Base-by-base conservation (phyloP, 2,113 vertebrate species). In the Tonatia bakeri region DNA sequence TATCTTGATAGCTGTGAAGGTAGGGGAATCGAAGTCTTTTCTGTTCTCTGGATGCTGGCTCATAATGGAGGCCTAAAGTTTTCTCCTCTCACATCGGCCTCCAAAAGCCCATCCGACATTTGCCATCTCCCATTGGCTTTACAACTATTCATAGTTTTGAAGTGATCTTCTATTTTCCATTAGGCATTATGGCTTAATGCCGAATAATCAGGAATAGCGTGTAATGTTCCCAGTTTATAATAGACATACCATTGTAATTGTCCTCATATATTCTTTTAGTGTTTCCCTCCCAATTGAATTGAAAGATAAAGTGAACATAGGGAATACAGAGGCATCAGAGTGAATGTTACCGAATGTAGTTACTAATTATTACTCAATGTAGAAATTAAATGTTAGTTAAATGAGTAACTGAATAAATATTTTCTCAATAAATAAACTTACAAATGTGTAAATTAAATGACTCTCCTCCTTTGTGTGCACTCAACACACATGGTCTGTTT, bases 51-150 rank as follows among this genome's bases (percentile, higher is more conserved):
- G 70, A 97, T 26, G 26, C 7, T 50, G 92, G 67, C 80, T 94
- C 77, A 94, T 61, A 94, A n/a, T 95, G 43, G 14, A 80, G 36
- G 5, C 54, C 47, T 33, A 17, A 19, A 82, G 33, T 77, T 85
- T 10, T 59, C n/a, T 64, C 33, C 40, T 91, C 36, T 52, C 17
- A 33, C 19, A 20, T 52, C 22, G 24, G 80, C 22, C 15, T 89
- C 19, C 64, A 94, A 81, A 93, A 43, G 8, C 33, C 50, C 69
- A 13, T 84, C 43, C 43, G 43, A 43, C 5, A 8, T 43, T 43
- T 43, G 97, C 94, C 96, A 85, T 69, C 64, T 87, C 87, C 52
- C 94, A 76, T 67, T 97, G 95, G 83, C 36, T 97, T 98, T 97
- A 88, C 97, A 97, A 97, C 26, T 89, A 19, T 82, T 96, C 3